Percentiles rank a stretch among this genome's conserved stretches.
Conservation (phyloP, 2,113 vertebrate species). For the Halcyon senegalensis region DNA sequence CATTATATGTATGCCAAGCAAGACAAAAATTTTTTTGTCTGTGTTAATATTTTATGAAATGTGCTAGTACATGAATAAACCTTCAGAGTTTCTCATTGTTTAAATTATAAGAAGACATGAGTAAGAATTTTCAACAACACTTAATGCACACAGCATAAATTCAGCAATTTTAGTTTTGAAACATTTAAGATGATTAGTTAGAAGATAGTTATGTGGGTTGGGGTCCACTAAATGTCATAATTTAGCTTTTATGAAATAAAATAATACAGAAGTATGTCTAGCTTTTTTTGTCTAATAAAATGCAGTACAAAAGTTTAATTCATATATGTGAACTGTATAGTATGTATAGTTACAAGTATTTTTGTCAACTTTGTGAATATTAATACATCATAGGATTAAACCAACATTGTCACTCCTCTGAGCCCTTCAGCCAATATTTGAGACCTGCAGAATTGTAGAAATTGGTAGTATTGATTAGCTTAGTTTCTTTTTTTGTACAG, state of each 20-base stretch:
- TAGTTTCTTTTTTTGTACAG: not conserved
- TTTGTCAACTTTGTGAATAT: not conserved
- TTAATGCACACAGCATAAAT: not conserved
- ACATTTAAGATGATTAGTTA: not conserved
- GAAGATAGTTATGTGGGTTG: not conserved
- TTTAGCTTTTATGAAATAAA: not conserved
- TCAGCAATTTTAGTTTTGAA: not conserved
- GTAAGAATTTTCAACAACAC: not conserved
- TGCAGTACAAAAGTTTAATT: not conserved
- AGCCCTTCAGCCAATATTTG: not conserved
- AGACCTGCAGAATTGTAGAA: not conserved
- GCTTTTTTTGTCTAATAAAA: not conserved
- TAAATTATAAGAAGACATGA: not conserved
- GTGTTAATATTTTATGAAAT: not conserved
- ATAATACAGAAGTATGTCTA: not conserved
- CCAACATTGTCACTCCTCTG: not conserved
- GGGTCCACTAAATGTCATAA: not conserved
- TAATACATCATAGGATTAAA: not conserved
- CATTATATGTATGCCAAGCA: not conserved
- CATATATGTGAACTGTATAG: not conserved
- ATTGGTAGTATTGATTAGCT: not conserved
- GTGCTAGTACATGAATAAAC: not conserved
- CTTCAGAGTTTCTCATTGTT: not conserved
- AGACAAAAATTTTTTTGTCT: not conserved
- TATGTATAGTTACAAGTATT: not conserved